Conservation (phyloP, 2,113 vertebrate species). For the Tragulus kanchil region DNA sequence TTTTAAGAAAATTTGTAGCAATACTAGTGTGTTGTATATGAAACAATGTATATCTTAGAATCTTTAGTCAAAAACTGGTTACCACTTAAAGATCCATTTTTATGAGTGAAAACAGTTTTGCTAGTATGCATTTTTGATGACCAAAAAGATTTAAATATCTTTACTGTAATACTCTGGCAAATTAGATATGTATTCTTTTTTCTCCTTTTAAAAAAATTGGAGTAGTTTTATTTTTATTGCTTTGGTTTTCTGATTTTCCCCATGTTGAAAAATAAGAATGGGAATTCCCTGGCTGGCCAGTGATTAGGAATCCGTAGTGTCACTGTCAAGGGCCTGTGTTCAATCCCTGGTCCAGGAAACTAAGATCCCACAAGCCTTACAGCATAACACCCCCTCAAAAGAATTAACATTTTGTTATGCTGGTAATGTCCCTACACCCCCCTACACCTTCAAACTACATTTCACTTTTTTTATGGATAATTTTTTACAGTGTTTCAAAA, state of each 20-base stretch:
- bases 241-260: not conserved
- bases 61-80: not conserved
- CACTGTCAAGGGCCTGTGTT: not conserved
- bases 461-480: not conserved
- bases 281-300: not conserved
- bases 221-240: not conserved
- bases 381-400: not conserved
- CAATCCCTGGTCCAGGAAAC: not conserved
- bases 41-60: not conserved
- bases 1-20: not conserved
- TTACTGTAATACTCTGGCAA: not conserved
- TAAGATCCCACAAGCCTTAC: not conserved
- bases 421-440: rapidly evolving
- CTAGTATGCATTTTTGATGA: not conserved
- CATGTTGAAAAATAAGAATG: not conserved
- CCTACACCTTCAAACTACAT: not conserved
- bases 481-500: not conserved
- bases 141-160: not conserved
- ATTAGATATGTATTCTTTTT: not conserved
- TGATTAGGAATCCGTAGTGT: not conserved
- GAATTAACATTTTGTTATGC: not conserved
- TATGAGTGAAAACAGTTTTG: not conserved
- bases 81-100: not conserved
- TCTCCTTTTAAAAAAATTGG: not conserved
- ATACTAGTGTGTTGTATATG: not conserved